Base-by-base conservation (phyloP, 2,888 invertebrate species). In the Caenorhabditis becei region DNA sequence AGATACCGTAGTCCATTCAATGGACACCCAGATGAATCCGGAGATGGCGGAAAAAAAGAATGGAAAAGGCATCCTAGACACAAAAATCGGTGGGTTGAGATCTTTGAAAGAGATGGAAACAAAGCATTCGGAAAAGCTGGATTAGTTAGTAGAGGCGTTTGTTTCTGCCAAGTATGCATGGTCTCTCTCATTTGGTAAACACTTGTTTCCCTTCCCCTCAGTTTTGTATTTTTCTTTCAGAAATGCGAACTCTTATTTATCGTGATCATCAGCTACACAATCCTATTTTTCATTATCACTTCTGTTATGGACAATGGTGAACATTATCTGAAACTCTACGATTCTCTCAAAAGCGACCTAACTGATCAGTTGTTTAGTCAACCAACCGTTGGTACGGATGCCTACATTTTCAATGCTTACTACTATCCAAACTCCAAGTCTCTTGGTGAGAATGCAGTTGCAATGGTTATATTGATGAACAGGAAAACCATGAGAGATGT, bases 401-500 rank as follows among this genome's bases (percentile, higher is more conserved):
- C 71, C 1, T 71, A 62, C 54, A 71, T 71, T 1, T 26, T 71
- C 7, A 71, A 47, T 41, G 61, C 62, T 1, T 71, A 71, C 18
- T 71, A 71, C 32, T 71, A 71, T 23, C 62, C 71, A n/a, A 23
- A 56, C 18, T 65, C 65, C 5, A 74, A 65, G 26, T 58, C 37
- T 0, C 37, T 74, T 2, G 74, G 63, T 18, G 58, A 59, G 32
- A 67, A 75, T 75, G 67, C 61, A 0, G 4, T 67, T 10, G 75
- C 61, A 14, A 75, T 67, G 66, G 61, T 62, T 20, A 20, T 71
- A 7, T 11, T 71, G 44, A 32, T 71, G 71, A 62, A 71, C 54
- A 53, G 54, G 7, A 71, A 56, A 14, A 71, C 71, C 0, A 71
- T 71, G 71, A 53, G 62, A 20, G 62, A 71, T n/a, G 62, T 71